Conservation (phyloP, 30 jellyfish, hydroid and myxozoan genomes). For the Aurelia aurita region DNA sequence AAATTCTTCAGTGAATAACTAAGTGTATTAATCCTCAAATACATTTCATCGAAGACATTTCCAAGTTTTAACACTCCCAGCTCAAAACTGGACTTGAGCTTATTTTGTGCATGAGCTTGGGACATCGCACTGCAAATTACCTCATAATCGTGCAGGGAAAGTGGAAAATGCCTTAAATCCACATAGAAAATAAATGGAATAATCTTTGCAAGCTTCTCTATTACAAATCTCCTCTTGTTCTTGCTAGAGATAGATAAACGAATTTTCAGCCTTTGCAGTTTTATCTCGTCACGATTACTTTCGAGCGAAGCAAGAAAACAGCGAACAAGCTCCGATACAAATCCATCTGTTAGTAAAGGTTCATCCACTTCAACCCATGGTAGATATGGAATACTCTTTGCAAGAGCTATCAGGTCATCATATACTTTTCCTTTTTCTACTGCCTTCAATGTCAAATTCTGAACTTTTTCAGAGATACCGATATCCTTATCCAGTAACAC, state of each 20-base stretch:
- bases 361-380: background rate
- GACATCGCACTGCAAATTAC: no score
- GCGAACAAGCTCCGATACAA: slow-evolving; percentile 2
- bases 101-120: no score
- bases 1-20: no score
- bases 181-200: background rate
- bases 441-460: background rate
- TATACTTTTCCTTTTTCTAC: background rate
- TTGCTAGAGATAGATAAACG: no score
- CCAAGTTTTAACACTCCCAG: background rate
- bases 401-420: background rate
- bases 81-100: background rate
- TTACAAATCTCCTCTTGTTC: no score
- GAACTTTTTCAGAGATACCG: background rate
- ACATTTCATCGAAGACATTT: background rate
- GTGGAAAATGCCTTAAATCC: background rate
- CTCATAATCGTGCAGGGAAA: no score
- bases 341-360: background rate
- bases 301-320: background rate
- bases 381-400: background rate
- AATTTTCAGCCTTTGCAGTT: no score
- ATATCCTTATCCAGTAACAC: background rate
- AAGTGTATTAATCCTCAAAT: no score
- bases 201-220: background rate
- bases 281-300: background rate